A percentile compares a stretch with the other conserved stretches of the same genome.
phyloP scores from a whole-genome alignment of 2,888 invertebrate species.

The Epinotia brunnichana region DNA sequence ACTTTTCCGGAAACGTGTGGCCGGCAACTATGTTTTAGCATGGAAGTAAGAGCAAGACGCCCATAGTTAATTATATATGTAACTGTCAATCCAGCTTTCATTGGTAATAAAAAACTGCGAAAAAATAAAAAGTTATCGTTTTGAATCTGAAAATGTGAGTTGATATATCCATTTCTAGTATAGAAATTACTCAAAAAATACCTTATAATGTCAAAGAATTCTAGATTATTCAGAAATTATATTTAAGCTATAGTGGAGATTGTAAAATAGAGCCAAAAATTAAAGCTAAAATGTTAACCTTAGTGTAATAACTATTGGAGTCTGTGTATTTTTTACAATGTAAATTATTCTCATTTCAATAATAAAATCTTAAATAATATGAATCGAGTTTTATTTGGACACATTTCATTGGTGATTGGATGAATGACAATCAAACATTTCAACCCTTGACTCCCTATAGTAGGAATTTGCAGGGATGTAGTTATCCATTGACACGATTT shows the following conservation, averaged over 20 bases:
- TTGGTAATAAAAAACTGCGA: not conserved
- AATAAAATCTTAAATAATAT: constrained; percentile 77
- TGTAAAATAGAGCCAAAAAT: constrained; percentile 74
- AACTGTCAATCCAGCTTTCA: not conserved
- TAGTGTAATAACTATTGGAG: constrained; percentile 72
- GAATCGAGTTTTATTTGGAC: constrained; percentile 56
- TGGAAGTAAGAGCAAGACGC: no score
- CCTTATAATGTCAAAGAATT: constrained; percentile 50
- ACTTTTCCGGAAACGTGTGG: no score
- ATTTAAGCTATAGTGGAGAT: constrained; percentile 55
- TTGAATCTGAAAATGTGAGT: constrained; percentile 23
- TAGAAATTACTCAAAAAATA: constrained; percentile 32
- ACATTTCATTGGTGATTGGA: not conserved
- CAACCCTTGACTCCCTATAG: no score
- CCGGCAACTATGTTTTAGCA: no score
- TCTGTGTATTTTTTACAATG: constrained; percentile 84
- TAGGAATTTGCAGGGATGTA: no score
- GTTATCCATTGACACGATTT: no score
- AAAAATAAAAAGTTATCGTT: not conserved
- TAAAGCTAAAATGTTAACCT: constrained; percentile 73
- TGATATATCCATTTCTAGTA: constrained; percentile 28
- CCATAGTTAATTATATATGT: no score
- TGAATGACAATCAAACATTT: not conserved
- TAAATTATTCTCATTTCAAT: constrained; percentile 84
- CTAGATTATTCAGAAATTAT: constrained; percentile 45